phyloP scores from a whole-genome alignment of 1,140 invertebrate species.

The Panagrolaimus sp. region DNA sequence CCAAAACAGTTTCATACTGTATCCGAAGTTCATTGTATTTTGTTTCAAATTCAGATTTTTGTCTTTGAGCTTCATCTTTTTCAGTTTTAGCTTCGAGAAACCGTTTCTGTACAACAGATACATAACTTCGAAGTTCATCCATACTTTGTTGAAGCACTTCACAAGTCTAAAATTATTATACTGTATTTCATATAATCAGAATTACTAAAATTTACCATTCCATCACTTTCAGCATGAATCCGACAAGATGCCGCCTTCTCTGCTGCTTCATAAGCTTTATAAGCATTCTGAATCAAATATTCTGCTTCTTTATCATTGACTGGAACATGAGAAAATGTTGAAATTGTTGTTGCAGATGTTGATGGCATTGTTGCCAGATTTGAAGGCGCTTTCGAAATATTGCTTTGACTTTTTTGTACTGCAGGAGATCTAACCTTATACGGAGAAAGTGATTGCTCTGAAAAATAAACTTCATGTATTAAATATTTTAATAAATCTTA shows the following conservation, averaged over 20 bases:
- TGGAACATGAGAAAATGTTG: not conserved
- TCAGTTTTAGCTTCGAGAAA: not conserved
- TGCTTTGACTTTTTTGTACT: not conserved
- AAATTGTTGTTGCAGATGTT: not conserved
- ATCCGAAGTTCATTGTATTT: not conserved
- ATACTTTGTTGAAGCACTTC: not conserved
- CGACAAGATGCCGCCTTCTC: conserved; percentile 10
- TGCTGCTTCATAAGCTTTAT: conserved; percentile 5
- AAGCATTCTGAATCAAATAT: conserved; percentile 4
- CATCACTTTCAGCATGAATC: not conserved
- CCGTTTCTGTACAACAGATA: not conserved
- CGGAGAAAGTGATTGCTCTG: not conserved
- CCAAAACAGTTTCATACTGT: not conserved
- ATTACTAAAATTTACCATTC: not conserved
- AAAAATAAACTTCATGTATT: not conserved
- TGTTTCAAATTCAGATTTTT: conserved; percentile 5
- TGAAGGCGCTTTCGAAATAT: not conserved
- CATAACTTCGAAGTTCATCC: conserved; percentile 3
- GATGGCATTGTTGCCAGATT: not conserved
- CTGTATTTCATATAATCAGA: not conserved
- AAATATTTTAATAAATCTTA: not conserved
- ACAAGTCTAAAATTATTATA: not conserved
- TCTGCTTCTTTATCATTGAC: not conserved
- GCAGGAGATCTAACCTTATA: not conserved
- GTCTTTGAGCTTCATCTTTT: not conserved